Evolutionary conservation across 2,113 vertebrate species (phyloP), one percentile per base, ranked within the genome.

Genomic region (Aegithalos caudatus): DNA sequence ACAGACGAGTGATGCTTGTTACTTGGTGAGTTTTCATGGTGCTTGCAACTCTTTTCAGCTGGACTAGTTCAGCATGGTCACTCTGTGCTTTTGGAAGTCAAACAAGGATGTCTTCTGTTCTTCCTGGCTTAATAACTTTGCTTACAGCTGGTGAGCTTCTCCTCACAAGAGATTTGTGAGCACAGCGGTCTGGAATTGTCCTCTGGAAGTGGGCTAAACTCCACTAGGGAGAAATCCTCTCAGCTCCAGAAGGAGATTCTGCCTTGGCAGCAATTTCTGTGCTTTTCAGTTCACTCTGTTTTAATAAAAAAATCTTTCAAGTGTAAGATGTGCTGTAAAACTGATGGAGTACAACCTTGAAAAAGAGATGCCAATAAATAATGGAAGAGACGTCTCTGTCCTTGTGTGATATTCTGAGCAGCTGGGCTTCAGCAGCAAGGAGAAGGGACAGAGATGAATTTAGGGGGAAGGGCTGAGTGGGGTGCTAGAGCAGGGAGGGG

Each of bases 241-340:
- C 24, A 4, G 23, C 19, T 87, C 50, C 44, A 56, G 70, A 61
- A 80, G 73, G 58, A 81, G 48, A 80, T 85, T 91, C 47, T 85
- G 50, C 87, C 70, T 95, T 79, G 78, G 79, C 93, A 94, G 81
- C 70, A 28, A 12, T 93, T 91, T 72, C 90, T 80, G n/a, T 72
- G 8, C 81, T 85, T 95, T 95, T 31, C 54, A 80, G 17, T 89
- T 94, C 73, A 69, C 42, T 80, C 80, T 85, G 7, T 81, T 95
- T 95, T 94, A 95, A 93, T 95, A 87, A 54, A 74, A 74, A 87
- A 91, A 23, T 93, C 66, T 95, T 95, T 95, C 79, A 91, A 95
- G 87, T 95, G 84, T 87, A 91, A 88, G 93, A 72, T 65, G 54
- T 69, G 54, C 93, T 61, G 18, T 90, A 86, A 96, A 80, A 78